Evolutionary conservation across 1,140 invertebrate species (phyloP).

Genomic region (Phocides pigmalion): DNA sequence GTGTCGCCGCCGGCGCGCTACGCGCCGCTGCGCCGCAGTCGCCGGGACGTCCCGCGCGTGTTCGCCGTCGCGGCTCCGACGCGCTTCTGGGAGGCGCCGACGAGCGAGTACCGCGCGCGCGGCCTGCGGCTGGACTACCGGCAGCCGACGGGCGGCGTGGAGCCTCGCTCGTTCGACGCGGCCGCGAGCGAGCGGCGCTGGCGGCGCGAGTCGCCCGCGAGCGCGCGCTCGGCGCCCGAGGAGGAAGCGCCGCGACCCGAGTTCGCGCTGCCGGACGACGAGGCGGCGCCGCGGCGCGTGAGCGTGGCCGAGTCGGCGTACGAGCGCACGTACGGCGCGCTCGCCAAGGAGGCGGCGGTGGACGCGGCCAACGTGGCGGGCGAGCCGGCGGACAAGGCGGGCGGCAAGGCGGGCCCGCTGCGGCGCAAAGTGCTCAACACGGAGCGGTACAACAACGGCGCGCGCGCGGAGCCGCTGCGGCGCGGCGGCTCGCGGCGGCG

Average conservation of each 20-base stretch:
- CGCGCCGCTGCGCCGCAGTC: constrained; percentile 33
- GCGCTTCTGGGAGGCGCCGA: constrained; percentile 32
- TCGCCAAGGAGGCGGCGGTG: constrained; percentile 5
- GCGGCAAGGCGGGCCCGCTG: constrained; percentile 20
- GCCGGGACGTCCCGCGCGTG: constrained; percentile 12
- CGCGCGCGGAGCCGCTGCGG: neutral
- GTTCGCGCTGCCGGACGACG: constrained; percentile 59
- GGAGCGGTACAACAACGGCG: constrained; percentile 38
- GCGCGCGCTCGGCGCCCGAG: constrained; percentile 24
- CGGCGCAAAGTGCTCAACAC: constrained; percentile 47
- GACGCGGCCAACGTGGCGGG: constrained; percentile 35
- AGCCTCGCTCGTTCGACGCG: constrained; percentile 20
- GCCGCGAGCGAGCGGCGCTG: constrained; percentile 22
- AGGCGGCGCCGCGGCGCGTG: constrained; percentile 13
- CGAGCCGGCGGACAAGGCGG: constrained; percentile 22
- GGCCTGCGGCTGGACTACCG: constrained; percentile 42
- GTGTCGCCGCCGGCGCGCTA: constrained; percentile 41
- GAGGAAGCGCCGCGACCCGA: constrained; percentile 55
- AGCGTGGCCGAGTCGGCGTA: constrained; percentile 28
- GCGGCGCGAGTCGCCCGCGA: constrained; percentile 32
- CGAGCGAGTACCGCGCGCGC: constrained; percentile 36
- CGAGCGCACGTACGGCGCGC: constrained; percentile 41
- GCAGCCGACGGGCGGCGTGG: constrained; percentile 34
- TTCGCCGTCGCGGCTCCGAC: constrained; percentile 34
- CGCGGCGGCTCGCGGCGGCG: constrained; percentile 4